phyloP scores from a whole-genome alignment of 2,113 vertebrate genomes.

The Pomatorhinus ruficollis region DNA sequence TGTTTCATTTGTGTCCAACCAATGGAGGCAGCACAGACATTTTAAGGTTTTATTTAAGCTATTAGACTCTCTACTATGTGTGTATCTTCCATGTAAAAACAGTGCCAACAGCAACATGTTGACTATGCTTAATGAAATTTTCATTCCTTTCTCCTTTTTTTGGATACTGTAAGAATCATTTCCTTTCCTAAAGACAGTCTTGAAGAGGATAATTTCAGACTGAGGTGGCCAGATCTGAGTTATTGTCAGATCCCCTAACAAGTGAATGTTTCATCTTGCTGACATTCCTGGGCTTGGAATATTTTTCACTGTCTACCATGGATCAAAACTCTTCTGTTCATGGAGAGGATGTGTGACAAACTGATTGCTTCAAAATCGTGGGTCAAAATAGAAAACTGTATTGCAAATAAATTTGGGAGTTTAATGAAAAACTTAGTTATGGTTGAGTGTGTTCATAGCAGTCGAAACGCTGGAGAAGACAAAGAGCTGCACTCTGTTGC shows the following conservation, averaged over 20 bases:
- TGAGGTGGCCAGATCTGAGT: not conserved
- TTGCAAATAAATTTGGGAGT: not conserved
- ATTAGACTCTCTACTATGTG: not conserved
- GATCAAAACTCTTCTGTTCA: not conserved
- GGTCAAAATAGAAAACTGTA: not conserved
- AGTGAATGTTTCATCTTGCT: not conserved
- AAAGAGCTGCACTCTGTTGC: not conserved
- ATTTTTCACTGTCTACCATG: not conserved
- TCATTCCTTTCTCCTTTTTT: not conserved
- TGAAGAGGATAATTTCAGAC: not conserved
- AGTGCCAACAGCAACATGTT: not conserved
- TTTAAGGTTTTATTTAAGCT: not conserved
- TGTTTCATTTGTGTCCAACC: not conserved
- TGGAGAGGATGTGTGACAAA: not conserved
- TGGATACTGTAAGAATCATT: not conserved
- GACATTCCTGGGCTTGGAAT: not conserved
- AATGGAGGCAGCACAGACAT: not conserved
- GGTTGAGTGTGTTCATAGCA: not conserved
- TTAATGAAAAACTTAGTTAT: not conserved
- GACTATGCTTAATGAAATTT: not conserved
- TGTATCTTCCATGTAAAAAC: not conserved
- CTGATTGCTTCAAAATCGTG: not conserved
- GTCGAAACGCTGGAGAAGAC: not conserved
- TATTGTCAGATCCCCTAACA: not conserved
- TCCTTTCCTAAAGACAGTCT: not conserved